Base-by-base conservation (phyloP, 2,888 invertebrate genomes). In the Euclidia mi region DNA sequence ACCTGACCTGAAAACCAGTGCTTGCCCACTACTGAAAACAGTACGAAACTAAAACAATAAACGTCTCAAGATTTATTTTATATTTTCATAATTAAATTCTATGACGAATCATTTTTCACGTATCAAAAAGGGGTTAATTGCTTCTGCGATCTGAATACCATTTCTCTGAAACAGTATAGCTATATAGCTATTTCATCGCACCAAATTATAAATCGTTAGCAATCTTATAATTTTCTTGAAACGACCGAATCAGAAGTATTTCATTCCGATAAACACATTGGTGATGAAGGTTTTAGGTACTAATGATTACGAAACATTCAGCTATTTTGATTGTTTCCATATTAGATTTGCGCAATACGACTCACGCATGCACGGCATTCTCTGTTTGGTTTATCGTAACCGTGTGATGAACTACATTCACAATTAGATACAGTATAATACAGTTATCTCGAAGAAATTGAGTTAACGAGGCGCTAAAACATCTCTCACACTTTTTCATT, bases 281-380 rank as follows among this genome's bases (percentile, higher is more conserved):
- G 34, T 3, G 34, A 52, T 58, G 32, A 55, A 52, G 20, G 20
- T 29, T 49, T 57, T 35, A 43, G n/a, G 11, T 20, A 47, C 43
- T 15, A 17, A 47, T 44, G 17, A 44, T 49, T 35, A 57, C 37
- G 44, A 50, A 69, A 66, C 32, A 45, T 44, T 55, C n/a, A 32
- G 37, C 48, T 61, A 59, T 59, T 71, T 57, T 55, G 34, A 58
- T 69, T 63, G 41, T 58, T 58, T 32, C 37, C 32, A 43, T 52
- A 49, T 57, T 60, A 52, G 35, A 9, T 50, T 66, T 72, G 45
- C 52, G 38, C 56, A 69, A 63, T 28, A 41, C 47, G 18, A 55
- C 65, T 56, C 60, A 47, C 17, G 31, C 55, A 65, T 55, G 56
- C 42, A 47, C 34, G 50, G 35, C 46, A 65, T 69, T 62, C 31